phyloP scores from a whole-genome alignment of 2,888 invertebrate species.

The Conus canariensis region DNA sequence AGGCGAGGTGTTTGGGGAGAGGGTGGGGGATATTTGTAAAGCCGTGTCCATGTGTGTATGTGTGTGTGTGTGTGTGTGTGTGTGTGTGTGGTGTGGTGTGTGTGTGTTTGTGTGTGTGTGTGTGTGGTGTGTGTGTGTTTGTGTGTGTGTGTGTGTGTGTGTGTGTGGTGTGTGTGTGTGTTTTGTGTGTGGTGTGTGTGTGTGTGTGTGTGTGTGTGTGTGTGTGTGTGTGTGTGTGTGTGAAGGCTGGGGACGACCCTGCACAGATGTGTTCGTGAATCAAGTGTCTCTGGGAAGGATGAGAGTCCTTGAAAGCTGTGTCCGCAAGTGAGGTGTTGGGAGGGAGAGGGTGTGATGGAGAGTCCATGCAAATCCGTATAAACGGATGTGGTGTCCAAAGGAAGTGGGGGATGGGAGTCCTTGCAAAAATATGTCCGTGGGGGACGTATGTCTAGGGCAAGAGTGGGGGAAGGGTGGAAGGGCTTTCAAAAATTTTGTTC shows the following conservation, averaged over 20 bases:
- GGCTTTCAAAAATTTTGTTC: too few relatives aligned
- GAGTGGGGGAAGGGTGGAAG: too few relatives aligned
- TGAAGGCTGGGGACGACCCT: background rate
- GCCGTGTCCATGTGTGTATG: background rate
- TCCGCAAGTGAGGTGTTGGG: too few relatives aligned
- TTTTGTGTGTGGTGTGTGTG: background rate
- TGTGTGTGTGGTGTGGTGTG: background rate
- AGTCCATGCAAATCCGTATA: too few relatives aligned
- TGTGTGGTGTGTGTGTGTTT: slow-evolving; percentile 30
- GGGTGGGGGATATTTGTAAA: background rate
- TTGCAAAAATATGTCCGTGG: too few relatives aligned
- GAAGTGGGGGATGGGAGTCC: too few relatives aligned
- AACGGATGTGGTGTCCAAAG: too few relatives aligned
- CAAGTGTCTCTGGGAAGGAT: too few relatives aligned
- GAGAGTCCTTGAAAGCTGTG: too few relatives aligned
- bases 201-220: background rate
- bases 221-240: slow-evolving; percentile 31
- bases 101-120: background rate
- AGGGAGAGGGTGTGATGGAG: too few relatives aligned
- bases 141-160: background rate
- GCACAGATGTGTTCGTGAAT: background rate
- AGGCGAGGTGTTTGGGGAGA: background rate
- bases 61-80: background rate
- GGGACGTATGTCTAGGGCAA: too few relatives aligned
- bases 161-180: background rate